phyloP scores from a whole-genome alignment of 2,888 invertebrate genomes.

The Hypena proboscidalis region DNA sequence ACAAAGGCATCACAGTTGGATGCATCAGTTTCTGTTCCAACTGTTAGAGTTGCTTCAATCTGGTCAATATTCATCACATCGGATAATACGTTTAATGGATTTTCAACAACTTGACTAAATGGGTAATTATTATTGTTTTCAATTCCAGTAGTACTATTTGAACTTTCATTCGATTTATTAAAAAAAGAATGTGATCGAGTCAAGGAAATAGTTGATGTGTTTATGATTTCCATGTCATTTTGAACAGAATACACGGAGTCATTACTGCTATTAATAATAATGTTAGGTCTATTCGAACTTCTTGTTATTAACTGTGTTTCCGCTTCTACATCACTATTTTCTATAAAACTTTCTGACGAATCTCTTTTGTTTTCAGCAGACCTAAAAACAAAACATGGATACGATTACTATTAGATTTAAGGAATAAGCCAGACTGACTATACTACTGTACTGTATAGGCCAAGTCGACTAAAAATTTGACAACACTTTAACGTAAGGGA shows the following conservation, averaged over 20 bases:
- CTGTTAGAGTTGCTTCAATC: conserved; percentile 10
- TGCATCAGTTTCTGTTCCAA: conserved; percentile 10
- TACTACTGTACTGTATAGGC: no score
- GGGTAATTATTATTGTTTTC: conserved; percentile 14
- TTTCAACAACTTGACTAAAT: conserved; percentile 18
- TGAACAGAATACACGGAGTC: conserved; percentile 15
- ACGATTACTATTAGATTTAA: conserved; percentile 18
- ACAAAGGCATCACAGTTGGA: conserved; percentile 4
- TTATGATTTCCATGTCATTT: conserved; percentile 21
- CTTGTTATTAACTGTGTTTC: conserved; percentile 17
- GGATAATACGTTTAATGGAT: conserved; percentile 16
- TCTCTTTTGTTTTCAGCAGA: conserved; percentile 18
- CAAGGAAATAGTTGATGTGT: conserved; percentile 17
- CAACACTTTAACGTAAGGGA: conserved; percentile 20
- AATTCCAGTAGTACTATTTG: conserved; percentile 12
- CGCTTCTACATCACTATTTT: conserved; percentile 17
- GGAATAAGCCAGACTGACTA: no score
- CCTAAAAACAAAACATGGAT: conserved; percentile 18
- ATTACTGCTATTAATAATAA: conserved; percentile 20
- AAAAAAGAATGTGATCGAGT: conserved; percentile 22
- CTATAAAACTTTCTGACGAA: conserved; percentile 24
- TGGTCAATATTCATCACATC: conserved; percentile 10
- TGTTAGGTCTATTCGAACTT: conserved; percentile 23
- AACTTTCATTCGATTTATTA: conserved; percentile 16
- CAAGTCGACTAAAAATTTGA: conserved; percentile 6